Evolutionary conservation across 2,113 vertebrate species (phyloP).

Genomic region (Emydocephalus ijimae): DNA sequence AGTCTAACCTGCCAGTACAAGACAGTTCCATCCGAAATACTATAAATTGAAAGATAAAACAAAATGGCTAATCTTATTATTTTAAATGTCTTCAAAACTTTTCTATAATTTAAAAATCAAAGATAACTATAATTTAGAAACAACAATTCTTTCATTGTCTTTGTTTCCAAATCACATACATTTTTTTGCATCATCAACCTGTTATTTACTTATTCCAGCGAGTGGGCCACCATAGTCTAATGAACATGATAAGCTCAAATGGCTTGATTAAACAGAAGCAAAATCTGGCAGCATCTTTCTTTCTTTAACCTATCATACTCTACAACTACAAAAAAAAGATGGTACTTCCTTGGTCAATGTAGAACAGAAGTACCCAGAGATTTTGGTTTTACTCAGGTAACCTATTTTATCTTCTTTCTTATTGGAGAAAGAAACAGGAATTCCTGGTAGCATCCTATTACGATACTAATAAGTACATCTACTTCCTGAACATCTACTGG

Average conservation of each 20-base stretch:
- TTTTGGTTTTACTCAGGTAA: background rate
- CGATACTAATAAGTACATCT: too few relatives aligned
- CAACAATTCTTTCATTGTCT: background rate
- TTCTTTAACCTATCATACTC: background rate
- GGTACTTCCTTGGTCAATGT: background rate
- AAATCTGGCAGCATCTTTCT: background rate
- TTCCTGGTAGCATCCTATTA: background rate
- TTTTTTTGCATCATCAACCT: background rate
- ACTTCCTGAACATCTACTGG: background rate
- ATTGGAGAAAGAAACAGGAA: background rate
- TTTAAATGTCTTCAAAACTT: background rate
- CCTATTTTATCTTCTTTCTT: background rate
- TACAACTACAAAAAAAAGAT: background rate
- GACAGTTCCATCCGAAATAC: conserved; percentile 93
- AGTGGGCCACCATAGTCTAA: background rate
- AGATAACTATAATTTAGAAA: background rate
- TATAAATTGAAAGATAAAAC: conserved; percentile 55
- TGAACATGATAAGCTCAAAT: too few relatives aligned
- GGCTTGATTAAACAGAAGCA: background rate
- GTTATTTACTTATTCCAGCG: too few relatives aligned
- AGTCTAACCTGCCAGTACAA: conserved; percentile 91
- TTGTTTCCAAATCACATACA: background rate
- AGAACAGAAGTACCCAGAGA: background rate
- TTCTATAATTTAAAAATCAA: background rate
- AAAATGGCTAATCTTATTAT: accelerated